Base-by-base conservation (phyloP, 2,888 invertebrate genomes). In the Idaea straminata region DNA sequence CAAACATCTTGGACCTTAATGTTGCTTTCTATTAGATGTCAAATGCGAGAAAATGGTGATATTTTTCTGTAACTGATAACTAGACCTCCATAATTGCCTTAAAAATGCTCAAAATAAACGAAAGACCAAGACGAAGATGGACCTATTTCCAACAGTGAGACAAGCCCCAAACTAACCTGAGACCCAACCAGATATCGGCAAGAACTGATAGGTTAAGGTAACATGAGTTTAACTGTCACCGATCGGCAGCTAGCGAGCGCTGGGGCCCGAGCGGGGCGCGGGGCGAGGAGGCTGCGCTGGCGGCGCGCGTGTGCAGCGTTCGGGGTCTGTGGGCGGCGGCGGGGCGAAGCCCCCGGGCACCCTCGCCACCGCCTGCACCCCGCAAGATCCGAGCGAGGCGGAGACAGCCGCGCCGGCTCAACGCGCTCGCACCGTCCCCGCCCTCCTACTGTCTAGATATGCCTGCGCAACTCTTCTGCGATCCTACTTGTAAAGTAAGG, bases 231-330 rank as follows among this genome's bases (percentile, higher is more conserved):
- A 89, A 91, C 84, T 84, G 84, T 80, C 86, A 88, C 91, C 87
- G 76, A 88, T 92, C 88, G 91, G 89, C 92, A 92, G 92, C 85
- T 92, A 92, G 91, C 91, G 91, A 86, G 91, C 92, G 89, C 89
- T 89, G 88, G 86, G 87, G 84, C 85, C 83, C 87, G 85, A 77
- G 74, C 76, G 84, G 82, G 80, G 83, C 83, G 81, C 79, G 81
- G 73, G 83, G 79, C 76, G 84, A 86, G 77, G 88, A 88, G 83
- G 83, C 85, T 66, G 77, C 79, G 71, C 72, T 91, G 69, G 85
- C 89, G 66, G 83, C 87, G 67, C 77, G 85, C 67, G 81, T 90
- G 74, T 75, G 78, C 72, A 79, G 86, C 82, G 81, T 87, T 73
- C 74, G 81, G 35, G 68, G 80, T 62, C 79, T 92, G 68, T 91